These are phyloP conservation scores for Trematomus loennbergii DNA, from an alignment of 2,113 vertebrate genomes.

Conservation along the genomic window DNA sequence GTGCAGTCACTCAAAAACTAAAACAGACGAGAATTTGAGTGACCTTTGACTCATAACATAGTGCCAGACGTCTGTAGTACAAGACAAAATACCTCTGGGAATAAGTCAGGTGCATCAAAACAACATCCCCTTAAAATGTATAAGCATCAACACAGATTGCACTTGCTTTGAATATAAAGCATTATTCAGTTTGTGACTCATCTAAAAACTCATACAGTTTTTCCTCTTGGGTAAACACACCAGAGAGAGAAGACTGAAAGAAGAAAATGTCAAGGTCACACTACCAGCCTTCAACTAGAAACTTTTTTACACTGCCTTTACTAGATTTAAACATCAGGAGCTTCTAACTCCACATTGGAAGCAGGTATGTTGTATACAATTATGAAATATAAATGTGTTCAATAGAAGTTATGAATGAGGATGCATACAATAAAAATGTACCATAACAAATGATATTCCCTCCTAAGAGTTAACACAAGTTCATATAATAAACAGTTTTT, in stretches of 20 bases:
- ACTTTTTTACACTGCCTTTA: neutral
- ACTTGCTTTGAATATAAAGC: neutral
- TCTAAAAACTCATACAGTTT: neutral
- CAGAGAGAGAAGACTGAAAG: neutral
- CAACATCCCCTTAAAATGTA: neutral
- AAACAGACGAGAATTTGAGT: neutral
- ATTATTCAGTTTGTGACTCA: neutral
- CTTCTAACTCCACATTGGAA: neutral
- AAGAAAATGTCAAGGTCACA: conserved; percentile 1
- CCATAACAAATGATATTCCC: neutral
- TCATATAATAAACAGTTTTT: neutral
- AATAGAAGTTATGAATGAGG: neutral
- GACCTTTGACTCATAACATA: neutral
- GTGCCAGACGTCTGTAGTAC: neutral
- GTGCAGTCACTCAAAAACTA: neutral
- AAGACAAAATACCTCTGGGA: neutral
- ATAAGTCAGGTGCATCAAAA: neutral
- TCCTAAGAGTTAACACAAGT: neutral
- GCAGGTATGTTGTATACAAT: neutral
- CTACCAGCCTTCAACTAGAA: neutral
- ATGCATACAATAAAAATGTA: neutral
- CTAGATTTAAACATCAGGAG: neutral
- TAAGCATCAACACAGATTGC: neutral
- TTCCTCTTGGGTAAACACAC: neutral
- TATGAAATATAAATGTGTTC: neutral